Base-by-base conservation (phyloP, 2,888 invertebrate genomes). In the Amphipyra berbera region DNA sequence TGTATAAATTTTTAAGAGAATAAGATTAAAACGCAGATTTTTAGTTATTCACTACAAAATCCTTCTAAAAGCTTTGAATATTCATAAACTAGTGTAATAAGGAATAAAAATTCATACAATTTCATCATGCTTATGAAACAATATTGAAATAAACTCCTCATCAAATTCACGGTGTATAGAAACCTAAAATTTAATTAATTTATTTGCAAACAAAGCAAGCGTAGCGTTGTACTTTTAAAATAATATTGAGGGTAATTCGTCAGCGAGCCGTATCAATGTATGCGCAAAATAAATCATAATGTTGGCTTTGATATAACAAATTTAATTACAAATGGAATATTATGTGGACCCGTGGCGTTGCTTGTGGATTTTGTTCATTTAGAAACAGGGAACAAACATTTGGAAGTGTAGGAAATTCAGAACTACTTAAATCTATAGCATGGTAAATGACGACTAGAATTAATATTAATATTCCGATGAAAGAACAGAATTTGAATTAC, bases 141-240 rank as follows among this genome's bases (percentile, higher is more conserved):
- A 37, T 4, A 9, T 37, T 37, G 12, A 37, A 37, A 37, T 3
- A 37, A 37, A 37, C 21, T 21, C 6, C 30, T 38, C 12, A 27
- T n/a, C 10, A 40, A 14, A 49, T 27, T 27, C 40, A 14, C 7
- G 1, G 6, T 15, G 44, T 33, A 45, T 52, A 49, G 27, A 7
- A 21, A 44, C 14, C 37, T 33, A 14, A 54, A 67, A 49, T 52
- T 33, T 55, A 44, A 61, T 55, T 61, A 33, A 55, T 44, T 58
- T 6, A 58, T 73, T 70, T 57, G 57, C 54, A 54, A 35, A 49
- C 35, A 50, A 55, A n/a, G 33, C 52, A 37, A 57, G 52, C 45
- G 37, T 37, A 66, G 54, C 54, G 67, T 55, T 50, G 58, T 66
- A 58, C 42, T 66, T 72, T 66, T 66, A 68, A 55, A 61, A 70